Evolutionary conservation across 2,888 invertebrate species (phyloP), one percentile per base, ranked within the genome.

Genomic region (Thera obeliscata): DNA sequence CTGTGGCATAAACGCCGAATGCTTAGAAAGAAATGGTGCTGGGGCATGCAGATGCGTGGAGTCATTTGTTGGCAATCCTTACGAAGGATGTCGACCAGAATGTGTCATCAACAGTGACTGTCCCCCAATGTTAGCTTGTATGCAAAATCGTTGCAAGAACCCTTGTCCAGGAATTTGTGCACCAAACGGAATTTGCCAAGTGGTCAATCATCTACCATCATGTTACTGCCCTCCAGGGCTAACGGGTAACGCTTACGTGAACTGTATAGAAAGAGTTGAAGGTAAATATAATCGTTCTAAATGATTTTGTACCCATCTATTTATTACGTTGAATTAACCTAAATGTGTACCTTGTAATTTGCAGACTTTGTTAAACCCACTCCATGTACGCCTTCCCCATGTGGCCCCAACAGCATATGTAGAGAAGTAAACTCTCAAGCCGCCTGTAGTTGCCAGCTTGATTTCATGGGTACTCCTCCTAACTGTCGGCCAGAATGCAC

Each of bases 41-140:
- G 96, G 96, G 1, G 94, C 96, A 48, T 97, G 97, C 81, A 95
- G 95, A 76, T 97, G 97, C 81, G 82, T 95, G 55, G 94, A 95
- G 35, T 92, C 94, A 68, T 96, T 95, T 78, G 78, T 91, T 59
- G 91, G 89, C 55, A 89, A 92, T 74, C 92, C 91, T 66, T 89
- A 90, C 73, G 89, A 93, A 73, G 97, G 97, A 33, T 97, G 98
- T 83, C 94, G 96, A 67, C 97, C 97, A 0, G 97, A 97, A 88
- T 98, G 98, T 85, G 94, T 96, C 4, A 95, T 97, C 61, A 97
- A 97, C 82, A 95, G 96, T 11, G 97, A 98, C 82, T 98, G 98
- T 81, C 89, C 95, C 7, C 95, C 95, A 55, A 94, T 95, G 82
- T 91, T 94, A 78, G 96, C 97, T 48, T 97, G 97, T 80, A 94